Conservation (phyloP, 2,797 vertebrate genomes). For the Poecilia gillii region DNA sequence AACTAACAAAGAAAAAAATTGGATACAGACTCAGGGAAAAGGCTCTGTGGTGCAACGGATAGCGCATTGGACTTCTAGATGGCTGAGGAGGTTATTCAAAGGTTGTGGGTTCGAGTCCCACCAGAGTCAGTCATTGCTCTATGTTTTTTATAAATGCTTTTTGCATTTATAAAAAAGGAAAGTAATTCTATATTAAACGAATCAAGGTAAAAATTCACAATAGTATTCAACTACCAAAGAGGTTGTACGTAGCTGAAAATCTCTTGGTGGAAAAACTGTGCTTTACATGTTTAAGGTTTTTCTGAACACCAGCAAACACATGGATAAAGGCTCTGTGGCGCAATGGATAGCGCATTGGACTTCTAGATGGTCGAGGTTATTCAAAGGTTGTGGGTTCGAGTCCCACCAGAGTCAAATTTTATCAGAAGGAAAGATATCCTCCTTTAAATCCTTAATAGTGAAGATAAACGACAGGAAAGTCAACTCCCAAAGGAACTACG, state of each 20-base stretch:
- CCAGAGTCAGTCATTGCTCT: slow-evolving; percentile 73
- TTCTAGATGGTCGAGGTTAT: slow-evolving; percentile 86
- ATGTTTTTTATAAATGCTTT: no score
- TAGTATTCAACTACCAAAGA: no score
- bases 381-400: slow-evolving; percentile 90
- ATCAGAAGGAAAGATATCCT: neutral
- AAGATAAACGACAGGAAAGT: neutral
- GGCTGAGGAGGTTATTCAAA: slow-evolving; percentile 67
- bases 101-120: slow-evolving; percentile 89
- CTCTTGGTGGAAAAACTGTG: no score
- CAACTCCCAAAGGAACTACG: neutral
- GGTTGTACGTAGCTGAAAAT: no score
- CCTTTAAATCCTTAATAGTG: neutral
- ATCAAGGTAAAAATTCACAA: no score
- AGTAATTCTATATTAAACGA: no score
- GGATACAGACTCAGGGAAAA: no score
- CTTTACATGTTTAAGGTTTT: no score
- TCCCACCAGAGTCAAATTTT: slow-evolving; percentile 82
- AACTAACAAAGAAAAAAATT: no score
- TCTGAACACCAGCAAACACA: no score
- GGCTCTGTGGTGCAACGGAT: slow-evolving; percentile 99
- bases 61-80: slow-evolving; percentile 98
- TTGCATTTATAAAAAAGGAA: no score
- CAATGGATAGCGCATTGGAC: slow-evolving; percentile 99
- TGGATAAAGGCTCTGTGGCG: slow-evolving; percentile 90